These are phyloP conservation scores for Acanthisitta chloris DNA, from an alignment of 2,113 vertebrate species.

Conservation along the genomic window DNA sequence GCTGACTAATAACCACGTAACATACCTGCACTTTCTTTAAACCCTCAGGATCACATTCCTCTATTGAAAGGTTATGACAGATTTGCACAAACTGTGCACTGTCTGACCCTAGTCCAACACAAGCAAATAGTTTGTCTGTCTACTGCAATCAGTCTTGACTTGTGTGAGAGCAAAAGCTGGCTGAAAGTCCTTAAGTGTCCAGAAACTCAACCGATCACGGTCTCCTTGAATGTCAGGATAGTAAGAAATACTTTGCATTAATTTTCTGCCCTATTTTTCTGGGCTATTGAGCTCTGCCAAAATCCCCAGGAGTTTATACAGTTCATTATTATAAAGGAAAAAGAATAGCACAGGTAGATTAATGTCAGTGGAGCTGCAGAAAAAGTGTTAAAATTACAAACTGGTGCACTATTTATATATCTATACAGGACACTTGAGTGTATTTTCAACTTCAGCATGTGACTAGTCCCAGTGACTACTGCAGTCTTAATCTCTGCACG, in stretches of 20 bases:
- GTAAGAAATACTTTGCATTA: slow-evolving; percentile 9
- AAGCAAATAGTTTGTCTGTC: not conserved
- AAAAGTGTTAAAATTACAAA: not conserved
- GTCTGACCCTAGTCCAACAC: not conserved
- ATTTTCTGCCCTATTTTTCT: slow-evolving; percentile 41
- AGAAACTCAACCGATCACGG: not conserved
- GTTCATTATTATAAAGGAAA: slow-evolving; percentile 18
- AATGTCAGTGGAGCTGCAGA: not conserved
- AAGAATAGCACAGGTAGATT: slow-evolving; percentile 18
- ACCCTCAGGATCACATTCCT: not conserved
- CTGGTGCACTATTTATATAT: not conserved
- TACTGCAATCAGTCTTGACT: not conserved
- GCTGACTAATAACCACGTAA: not conserved
- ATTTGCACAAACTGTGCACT: not conserved
- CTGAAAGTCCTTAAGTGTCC: not conserved
- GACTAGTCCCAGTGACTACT: not conserved
- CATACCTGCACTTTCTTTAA: not conserved
- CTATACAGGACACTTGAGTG: not conserved
- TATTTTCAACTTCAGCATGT: not conserved
- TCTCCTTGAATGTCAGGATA: not conserved
- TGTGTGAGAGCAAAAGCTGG: not conserved
- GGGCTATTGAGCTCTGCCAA: not conserved
- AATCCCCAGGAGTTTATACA: slow-evolving; percentile 6
- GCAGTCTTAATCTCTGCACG: not conserved
- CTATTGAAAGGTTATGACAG: not conserved